These are phyloP conservation scores for Calliphora vomitoria DNA, from an alignment of 2,888 invertebrate species.

Conservation along the genomic window DNA sequence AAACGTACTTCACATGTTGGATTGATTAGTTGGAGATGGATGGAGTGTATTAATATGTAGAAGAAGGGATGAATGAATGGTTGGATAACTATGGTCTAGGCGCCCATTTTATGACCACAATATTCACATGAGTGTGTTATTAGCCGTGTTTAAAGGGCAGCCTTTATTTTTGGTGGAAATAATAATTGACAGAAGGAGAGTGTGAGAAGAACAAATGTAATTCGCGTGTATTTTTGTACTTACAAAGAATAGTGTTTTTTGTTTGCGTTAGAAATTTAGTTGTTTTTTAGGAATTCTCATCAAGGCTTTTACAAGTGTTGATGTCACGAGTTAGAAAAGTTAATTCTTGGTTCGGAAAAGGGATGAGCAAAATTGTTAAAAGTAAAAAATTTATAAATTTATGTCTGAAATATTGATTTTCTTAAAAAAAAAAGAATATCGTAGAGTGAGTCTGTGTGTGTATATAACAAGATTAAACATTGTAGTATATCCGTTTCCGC, in stretches of 20 bases:
- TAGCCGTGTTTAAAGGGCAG: neutral
- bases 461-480: constrained; percentile 36
- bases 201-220: constrained; percentile 19
- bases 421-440: neutral
- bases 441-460: neutral
- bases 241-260: neutral
- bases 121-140: neutral
- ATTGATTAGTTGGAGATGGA: neutral
- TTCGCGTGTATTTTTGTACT: constrained; percentile 41
- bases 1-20: constrained; percentile 11
- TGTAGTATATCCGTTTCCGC: constrained; percentile 49
- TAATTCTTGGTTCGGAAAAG: neutral
- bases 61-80: neutral
- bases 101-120: constrained; percentile 39
- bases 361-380: neutral
- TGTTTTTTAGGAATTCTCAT: neutral
- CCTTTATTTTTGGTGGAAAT: neutral
- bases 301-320: constrained; percentile 39
- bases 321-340: constrained; percentile 29
- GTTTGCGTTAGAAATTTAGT: neutral
- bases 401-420: constrained; percentile 23
- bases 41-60: neutral
- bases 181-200: neutral
- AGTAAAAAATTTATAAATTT: neutral
- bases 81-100: constrained; percentile 12